Conservation (phyloP, 2,113 vertebrate genomes). For the Sardina pilchardus region DNA sequence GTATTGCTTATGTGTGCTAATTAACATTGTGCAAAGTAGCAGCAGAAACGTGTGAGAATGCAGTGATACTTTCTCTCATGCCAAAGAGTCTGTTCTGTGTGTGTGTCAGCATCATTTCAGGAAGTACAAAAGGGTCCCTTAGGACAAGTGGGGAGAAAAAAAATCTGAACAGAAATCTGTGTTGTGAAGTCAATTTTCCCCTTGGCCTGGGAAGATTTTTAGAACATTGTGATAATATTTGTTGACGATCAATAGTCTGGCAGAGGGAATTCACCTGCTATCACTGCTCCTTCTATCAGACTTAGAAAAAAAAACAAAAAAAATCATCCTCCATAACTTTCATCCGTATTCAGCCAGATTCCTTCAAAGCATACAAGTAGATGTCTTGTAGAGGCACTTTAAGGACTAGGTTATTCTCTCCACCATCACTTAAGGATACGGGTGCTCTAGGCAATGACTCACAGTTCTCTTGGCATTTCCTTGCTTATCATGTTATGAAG, state of each 20-base stretch:
- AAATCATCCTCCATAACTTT: not conserved
- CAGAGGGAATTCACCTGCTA: not conserved
- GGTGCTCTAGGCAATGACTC: not conserved
- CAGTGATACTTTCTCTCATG: not conserved
- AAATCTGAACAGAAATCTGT: not conserved
- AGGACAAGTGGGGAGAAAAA: not conserved
- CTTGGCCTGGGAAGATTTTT: not conserved
- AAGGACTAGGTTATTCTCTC: not conserved
- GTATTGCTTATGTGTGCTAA: too few relatives aligned
- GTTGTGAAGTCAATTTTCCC: not conserved
- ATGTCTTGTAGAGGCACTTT: not conserved
- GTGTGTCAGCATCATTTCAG: not conserved
- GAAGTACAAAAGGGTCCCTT: not conserved
- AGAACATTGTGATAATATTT: not conserved
- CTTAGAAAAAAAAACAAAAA: too few relatives aligned
- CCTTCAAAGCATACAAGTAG: not conserved
- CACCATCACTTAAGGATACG: not conserved
- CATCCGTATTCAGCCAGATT: not conserved
- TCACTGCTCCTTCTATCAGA: too few relatives aligned
- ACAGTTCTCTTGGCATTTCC: not conserved
- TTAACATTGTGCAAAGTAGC: too few relatives aligned
- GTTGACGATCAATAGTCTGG: not conserved
- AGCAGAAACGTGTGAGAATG: not conserved
- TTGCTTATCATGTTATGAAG: not conserved
- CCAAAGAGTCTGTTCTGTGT: conserved; percentile 8